Base-by-base conservation (phyloP, 2,888 invertebrate genomes). In the Ormia ochracea region DNA sequence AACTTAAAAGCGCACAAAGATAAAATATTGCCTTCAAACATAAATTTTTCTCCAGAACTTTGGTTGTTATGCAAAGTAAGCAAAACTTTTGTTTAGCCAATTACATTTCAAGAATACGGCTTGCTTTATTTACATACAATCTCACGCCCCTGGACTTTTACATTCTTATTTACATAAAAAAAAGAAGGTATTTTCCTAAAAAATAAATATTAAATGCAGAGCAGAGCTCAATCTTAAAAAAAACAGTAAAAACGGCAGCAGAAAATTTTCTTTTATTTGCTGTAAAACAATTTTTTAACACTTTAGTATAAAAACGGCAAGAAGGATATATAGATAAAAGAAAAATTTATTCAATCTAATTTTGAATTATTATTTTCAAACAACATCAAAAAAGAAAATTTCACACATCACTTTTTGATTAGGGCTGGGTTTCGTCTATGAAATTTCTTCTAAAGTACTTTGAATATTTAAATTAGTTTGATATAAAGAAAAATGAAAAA, bases 361-460 rank as follows among this genome's bases (percentile, higher is more conserved):
- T 54, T 52, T 14, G 9, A 14, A 28, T 31, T 43, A 31, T 23
- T 41, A 21, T 45, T 14, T 9, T 21, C 17, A 43, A 61, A 43
- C 54, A 56, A 59, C 38, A 52, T 73, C 23, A 68, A 65, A 73
- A 73, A 73, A 66, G 61, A 19, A 52, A 38, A 50, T 73, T 73
- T 65, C 31, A 17, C n/a, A 41, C 3, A 9, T 43, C 9, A 1
- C 17, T 19, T 19, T 10, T 43, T 43, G 61, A 21, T 43, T 63
- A 45, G 38, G 38, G 19, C 12, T 59, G 21, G 36, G 36, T 52
- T 41, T 58, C 50, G 70, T 52, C 7, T 10, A 26, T 31, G 10
- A 54, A 59, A 72, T 14, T 26, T 66, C n/a, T 2, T 54, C 19
- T 26, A 4, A 10, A 1, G 14, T 43, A 63, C 41, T 63, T 54